These are phyloP conservation scores for Epistrophe grossulariae DNA, from an alignment of 2,888 invertebrate species.

Conservation along the genomic window DNA sequence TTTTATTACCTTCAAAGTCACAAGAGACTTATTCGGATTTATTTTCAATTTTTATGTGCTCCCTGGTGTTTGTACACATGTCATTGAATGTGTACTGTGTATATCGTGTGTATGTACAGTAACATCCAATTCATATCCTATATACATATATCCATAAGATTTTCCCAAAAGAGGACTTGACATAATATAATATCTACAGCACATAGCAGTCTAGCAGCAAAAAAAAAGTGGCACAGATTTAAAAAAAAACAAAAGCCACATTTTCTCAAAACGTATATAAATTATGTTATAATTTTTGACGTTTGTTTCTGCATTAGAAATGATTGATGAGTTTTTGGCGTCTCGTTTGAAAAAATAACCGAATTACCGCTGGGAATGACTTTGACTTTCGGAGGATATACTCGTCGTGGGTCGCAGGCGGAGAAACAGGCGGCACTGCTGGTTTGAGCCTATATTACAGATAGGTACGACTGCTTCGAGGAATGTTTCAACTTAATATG, in stretches of 20 bases:
- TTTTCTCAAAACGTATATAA: background rate
- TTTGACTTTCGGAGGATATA: background rate
- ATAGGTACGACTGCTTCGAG: background rate
- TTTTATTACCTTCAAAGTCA: slow-evolving; percentile 44
- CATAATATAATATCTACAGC: background rate
- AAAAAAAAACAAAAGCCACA: background rate
- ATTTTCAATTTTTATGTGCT: slow-evolving; percentile 47
- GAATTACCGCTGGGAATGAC: slow-evolving; percentile 11
- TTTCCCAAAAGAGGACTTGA: slow-evolving; percentile 16
- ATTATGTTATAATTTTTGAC: slow-evolving; percentile 44
- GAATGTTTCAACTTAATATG: slow-evolving; percentile 23
- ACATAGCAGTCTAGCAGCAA: background rate
- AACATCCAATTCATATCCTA: background rate
- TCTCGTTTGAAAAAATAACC: slow-evolving; percentile 32
- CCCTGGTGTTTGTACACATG: slow-evolving; percentile 36
- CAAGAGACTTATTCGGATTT: slow-evolving; percentile 42
- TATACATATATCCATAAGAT: background rate
- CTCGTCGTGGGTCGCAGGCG: too few relatives aligned
- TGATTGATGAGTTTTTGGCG: slow-evolving; percentile 59
- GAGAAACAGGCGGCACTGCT: background rate
- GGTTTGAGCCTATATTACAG: background rate
- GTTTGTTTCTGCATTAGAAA: slow-evolving; percentile 43
- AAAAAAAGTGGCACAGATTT: slow-evolving; percentile 17
- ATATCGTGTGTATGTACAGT: background rate
- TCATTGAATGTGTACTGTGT: background rate